A percentile compares a stretch with the other conserved stretches of the same genome.
phyloP scores from a whole-genome alignment of 2,888 invertebrate species.

The Callimorpha dominula region DNA sequence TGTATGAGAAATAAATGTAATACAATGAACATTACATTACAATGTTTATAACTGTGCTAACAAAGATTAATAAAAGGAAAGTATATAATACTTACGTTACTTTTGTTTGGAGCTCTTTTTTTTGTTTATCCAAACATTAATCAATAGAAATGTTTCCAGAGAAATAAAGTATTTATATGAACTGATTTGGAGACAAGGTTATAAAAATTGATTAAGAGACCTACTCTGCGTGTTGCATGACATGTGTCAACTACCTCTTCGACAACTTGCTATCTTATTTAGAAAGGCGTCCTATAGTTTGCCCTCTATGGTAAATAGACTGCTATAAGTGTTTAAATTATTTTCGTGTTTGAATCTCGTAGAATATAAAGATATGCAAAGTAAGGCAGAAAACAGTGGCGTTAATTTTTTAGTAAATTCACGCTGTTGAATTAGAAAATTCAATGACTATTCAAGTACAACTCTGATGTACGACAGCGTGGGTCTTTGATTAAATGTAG shows the following conservation, averaged over 20 bases:
- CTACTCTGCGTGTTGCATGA: not conserved
- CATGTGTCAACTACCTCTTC: not conserved
- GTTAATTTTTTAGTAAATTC: no score
- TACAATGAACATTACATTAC: not conserved
- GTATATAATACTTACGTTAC: no score
- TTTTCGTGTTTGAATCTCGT: no score
- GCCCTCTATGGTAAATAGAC: not conserved
- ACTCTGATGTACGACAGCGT: no score
- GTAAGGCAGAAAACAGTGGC: no score
- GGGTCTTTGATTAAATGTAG: no score
- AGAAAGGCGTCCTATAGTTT: not conserved
- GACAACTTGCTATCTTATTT: not conserved
- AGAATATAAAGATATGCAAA: no score
- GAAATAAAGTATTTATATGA: not conserved
- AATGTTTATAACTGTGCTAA: not conserved
- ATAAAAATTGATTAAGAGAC: not conserved
- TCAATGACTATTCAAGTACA: no score
- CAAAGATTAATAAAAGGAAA: not conserved
- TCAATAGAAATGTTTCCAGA: not conserved
- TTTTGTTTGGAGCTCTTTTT: no score
- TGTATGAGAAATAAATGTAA: not conserved
- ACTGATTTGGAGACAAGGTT: not conserved
- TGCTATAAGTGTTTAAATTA: no score
- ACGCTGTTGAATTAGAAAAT: no score
- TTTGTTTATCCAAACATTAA: not conserved